These are phyloP conservation scores for Cichladusa arquata DNA, from an alignment of 2,113 vertebrate species.

Conservation along the genomic window DNA sequence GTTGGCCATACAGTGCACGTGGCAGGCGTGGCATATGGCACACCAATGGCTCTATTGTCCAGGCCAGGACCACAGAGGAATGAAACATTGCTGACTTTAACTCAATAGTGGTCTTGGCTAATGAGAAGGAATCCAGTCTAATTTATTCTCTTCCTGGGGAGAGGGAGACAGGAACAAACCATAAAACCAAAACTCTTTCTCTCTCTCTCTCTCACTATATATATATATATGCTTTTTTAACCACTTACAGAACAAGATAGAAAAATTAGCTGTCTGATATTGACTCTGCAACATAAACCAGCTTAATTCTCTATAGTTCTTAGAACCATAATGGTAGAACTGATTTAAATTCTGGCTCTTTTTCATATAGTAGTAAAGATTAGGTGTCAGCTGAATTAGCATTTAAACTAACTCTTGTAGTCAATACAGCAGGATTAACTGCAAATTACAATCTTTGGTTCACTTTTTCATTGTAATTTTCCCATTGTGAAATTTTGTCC, in stretches of 20 bases:
- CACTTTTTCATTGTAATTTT: neutral
- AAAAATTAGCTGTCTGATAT: neutral
- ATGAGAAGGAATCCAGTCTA: slow-evolving; percentile 11
- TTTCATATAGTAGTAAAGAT: neutral
- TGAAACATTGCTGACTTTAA: slow-evolving; percentile 17
- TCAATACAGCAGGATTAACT: slow-evolving; percentile 28
- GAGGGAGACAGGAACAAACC: neutral
- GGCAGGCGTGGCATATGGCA: slow-evolving; percentile 7
- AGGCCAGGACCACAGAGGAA: neutral
- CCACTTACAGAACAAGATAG: neutral
- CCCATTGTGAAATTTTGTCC: neutral
- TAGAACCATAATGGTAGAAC: neutral
- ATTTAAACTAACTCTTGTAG: slow-evolving; percentile 14
- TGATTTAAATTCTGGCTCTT: neutral
- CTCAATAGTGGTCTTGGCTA: slow-evolving; percentile 13
- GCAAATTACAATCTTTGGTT: slow-evolving; percentile 14
- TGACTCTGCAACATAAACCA: neutral
- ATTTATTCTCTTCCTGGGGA: neutral
- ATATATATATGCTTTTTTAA: neutral
- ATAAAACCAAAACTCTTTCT: neutral
- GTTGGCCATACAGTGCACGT: neutral
- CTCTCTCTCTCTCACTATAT: no score
- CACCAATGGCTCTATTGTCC: slow-evolving; percentile 17
- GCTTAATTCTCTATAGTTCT: neutral
- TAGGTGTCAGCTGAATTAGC: slow-evolving; percentile 9